phyloP scores from a whole-genome alignment of 2,888 invertebrate species.

The Apodemia mormo region DNA sequence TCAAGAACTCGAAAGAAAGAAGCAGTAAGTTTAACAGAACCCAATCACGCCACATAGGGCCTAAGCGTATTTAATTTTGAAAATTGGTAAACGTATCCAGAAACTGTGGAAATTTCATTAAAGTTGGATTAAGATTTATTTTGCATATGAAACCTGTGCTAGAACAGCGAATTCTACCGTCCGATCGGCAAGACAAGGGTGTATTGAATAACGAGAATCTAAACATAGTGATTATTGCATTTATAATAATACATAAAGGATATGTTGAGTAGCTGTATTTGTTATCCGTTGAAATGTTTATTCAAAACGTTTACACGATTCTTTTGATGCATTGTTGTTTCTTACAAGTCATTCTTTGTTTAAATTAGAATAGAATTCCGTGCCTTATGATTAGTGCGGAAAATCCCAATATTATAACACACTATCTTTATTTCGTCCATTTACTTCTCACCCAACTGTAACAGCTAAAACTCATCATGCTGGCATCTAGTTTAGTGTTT shows the following conservation, averaged over 20 bases:
- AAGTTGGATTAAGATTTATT: too few species aligned
- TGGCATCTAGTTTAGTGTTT: background rate
- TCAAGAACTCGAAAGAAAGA: too few species aligned
- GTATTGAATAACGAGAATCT: too few species aligned
- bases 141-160: too few species aligned
- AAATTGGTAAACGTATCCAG: too few species aligned
- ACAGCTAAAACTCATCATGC: background rate
- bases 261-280: background rate
- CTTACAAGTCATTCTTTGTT: background rate
- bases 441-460: background rate
- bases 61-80: too few species aligned
- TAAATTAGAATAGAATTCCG: slow-evolving; percentile 1
- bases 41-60: too few species aligned
- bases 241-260: background rate
- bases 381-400: background rate
- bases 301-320: background rate
- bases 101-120: too few species aligned
- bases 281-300: background rate
- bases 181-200: too few species aligned
- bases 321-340: background rate
- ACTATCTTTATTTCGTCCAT: background rate
- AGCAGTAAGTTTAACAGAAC: too few species aligned
- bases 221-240: too few species aligned
- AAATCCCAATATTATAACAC: background rate
- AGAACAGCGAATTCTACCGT: too few species aligned